Evolutionary conservation across 30 jellyfish, hydroid and myxozoan species (phyloP), one percentile per base, ranked within the genome.

Genomic region (Nemopilema nomurai): DNA sequence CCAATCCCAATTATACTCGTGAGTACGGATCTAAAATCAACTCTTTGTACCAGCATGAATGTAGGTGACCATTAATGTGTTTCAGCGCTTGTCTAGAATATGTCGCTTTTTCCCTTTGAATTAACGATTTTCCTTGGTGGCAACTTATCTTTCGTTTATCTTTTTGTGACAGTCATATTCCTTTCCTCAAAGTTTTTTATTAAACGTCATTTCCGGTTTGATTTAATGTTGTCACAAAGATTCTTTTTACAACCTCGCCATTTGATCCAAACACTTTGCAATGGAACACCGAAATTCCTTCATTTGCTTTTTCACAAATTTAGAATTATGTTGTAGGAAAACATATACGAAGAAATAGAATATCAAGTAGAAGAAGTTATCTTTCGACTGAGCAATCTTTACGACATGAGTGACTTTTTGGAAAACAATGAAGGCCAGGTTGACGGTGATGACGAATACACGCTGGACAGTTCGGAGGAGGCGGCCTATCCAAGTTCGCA

Each of bases 401-500:
- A 72, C 57, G 85, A 84, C 76, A 72, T 84, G 93, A 80, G 76
- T 21, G 86, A 62, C 53, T 50, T 67, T 52, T 62, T 67, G 18
- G 82, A 33, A 25, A 80, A 84, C 25, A 8, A 4, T 21, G 49
- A 21, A 18, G 76, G 65, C 69, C 27, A 50, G 23, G 51, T n/a
- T 28, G 65, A 19, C 22, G 87, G 66, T 66, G 81, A 67, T 8
- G 93, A 84, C 64, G 82, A 78, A 22, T 68, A 71, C 19, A 84
- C 93, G 7, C n/a, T 84, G 67, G 87, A 84, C 53, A 84, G 93
- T 49, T 84, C 93, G 18, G 93, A 84, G 21, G 93, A 84, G 33
- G 93, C 93, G 50, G 93, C 93, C 62, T 84, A 84, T 31, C 93
- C 93, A 52, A 84, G 93, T 32, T 84, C 93, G 1, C 74, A 41